Base-by-base conservation (phyloP, 2,113 vertebrate genomes). In the Entosphenus tridentatus region DNA sequence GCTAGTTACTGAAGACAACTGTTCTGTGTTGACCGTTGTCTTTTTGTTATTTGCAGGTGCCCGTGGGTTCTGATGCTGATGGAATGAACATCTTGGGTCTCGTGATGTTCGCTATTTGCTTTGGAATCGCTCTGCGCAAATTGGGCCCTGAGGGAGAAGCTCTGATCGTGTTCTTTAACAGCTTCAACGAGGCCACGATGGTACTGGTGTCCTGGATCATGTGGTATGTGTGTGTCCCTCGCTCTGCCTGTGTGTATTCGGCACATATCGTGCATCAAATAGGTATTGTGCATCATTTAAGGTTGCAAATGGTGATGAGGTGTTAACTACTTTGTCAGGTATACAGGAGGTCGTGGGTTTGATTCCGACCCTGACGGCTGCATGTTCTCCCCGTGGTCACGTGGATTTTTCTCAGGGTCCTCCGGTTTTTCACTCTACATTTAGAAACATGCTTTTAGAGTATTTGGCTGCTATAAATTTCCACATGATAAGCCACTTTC, bases 171-270 rank as follows among this genome's bases (percentile, higher is more conserved):
- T 95, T 97, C 80, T 98, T 98, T 78, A 96, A 82, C 16, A 84
- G 87, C 1, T 87, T 98, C 79, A 98, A 98, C 2, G 93, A 98
- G 73, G 92, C 88, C 9, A 98, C 92, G 0, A 98, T 98, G 93
- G 89, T 98, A 70, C 77, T 98, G 73, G 92, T 98, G 68, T 85
- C 93, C 2, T 98, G 93, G 93, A 95, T 98, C 76, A 98, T 98
- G 93, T 98, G 93, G 93, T 98, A 71, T 84, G 88, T 83, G 18
- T 9, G 21, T 65, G 62, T 16, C n/a, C n/a, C 9, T 8, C 62
- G n/a, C 62, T 21, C 9, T 65, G n/a, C 2, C 21, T 65, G 18
- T 62, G n/a, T 65, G n/a, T 21, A 16, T n/a, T 65, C 9, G n/a
- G 21, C n/a, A 8, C n/a, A 10, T 11, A 11, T 16, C n/a, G 62